These are phyloP conservation scores for Butastur rufipennis DNA, from an alignment of 2,113 vertebrate genomes.

Conservation along the genomic window DNA sequence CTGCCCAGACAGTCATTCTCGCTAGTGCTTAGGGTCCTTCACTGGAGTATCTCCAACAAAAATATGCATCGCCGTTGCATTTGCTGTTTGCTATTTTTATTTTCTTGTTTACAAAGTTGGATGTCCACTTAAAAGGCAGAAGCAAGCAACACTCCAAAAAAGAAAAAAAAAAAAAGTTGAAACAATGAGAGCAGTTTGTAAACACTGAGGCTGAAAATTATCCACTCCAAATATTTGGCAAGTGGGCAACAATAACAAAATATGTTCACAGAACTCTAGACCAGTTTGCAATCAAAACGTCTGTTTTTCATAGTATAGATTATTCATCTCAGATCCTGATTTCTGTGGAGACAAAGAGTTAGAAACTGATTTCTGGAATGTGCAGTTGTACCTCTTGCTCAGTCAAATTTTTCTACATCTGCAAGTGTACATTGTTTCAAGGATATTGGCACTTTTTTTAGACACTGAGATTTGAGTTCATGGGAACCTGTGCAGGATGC, in stretches of 20 bases:
- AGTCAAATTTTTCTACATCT: neutral
- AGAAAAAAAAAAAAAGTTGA: neutral
- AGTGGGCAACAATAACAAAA: neutral
- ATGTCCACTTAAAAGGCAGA: neutral
- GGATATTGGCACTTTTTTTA: neutral
- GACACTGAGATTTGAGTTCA: neutral
- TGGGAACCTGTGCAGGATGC: neutral
- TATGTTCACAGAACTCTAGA: neutral
- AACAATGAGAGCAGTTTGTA: neutral
- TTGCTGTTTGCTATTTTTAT: neutral
- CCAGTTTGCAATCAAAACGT: neutral
- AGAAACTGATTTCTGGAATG: neutral
- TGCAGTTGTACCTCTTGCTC: neutral
- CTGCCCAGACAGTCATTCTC: neutral
- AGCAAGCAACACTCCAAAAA: neutral
- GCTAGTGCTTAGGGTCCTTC: neutral
- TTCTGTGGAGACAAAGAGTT: neutral
- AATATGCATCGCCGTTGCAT: neutral
- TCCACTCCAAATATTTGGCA: constrained; percentile 16
- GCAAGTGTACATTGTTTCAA: neutral
- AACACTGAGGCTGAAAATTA: constrained; percentile 7
- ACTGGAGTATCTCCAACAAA: neutral
- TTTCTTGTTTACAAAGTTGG: neutral
- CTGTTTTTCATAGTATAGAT: neutral
- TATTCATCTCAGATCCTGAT: neutral